Conservation (phyloP, 1,140 invertebrate genomes). For the Dreissena rostriformis region DNA sequence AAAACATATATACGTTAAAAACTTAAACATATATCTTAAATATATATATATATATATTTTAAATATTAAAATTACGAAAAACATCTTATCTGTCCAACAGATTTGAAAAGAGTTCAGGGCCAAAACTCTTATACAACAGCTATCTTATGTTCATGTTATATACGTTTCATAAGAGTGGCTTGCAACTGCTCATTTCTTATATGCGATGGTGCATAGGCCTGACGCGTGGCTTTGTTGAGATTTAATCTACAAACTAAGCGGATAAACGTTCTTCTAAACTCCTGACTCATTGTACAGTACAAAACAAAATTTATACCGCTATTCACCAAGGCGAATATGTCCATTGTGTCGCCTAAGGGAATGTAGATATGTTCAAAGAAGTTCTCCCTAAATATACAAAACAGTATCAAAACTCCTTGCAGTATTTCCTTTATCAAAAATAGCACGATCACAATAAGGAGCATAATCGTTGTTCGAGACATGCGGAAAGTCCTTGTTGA, state of each 20-base stretch:
- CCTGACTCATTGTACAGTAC: constrained; percentile 96
- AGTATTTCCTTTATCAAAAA: constrained; percentile 94
- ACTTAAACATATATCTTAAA: no score
- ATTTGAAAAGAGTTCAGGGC: no score
- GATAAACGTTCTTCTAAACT: constrained; percentile 93
- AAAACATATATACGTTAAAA: no score
- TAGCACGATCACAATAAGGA: constrained; percentile 91
- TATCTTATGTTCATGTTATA: no score
- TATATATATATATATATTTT: no score
- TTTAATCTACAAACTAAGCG: constrained; percentile 83
- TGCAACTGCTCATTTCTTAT: no score
- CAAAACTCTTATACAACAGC: no score
- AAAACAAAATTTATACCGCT: constrained; percentile 96
- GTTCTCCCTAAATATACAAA: constrained; percentile 68
- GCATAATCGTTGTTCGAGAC: constrained; percentile 94
- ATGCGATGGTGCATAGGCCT: no score
- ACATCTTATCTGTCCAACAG: no score
- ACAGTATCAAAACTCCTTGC: constrained; percentile 81
- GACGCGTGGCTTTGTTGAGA: no score
- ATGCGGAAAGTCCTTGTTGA: constrained; percentile 83
- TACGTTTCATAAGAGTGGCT: no score
- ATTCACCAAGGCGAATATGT: constrained; percentile 94
- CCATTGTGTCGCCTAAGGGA: constrained; percentile 93
- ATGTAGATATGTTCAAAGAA: constrained; percentile 77
- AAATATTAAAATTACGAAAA: no score